Evolutionary conservation across 2,113 vertebrate species (phyloP).

Genomic region (Reinhardtius hippoglossoides): DNA sequence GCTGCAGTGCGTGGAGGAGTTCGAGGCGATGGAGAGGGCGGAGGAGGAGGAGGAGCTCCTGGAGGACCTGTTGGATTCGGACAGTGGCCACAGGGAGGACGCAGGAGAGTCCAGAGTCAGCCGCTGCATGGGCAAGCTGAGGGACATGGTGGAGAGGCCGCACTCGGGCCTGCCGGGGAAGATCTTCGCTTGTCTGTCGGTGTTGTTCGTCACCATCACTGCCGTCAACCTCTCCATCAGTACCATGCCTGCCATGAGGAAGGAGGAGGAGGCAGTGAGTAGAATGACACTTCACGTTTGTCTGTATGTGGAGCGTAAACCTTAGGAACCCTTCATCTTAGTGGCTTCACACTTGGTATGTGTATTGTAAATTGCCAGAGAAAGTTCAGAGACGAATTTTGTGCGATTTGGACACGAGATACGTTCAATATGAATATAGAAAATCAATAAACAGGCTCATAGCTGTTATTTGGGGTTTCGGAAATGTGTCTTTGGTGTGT

Average conservation of each 20-base stretch:
- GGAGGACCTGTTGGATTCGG: conserved; percentile 81
- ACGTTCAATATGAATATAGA: too few relatives aligned
- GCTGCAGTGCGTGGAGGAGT: conserved; percentile 94
- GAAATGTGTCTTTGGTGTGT: too few relatives aligned
- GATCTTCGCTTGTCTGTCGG: conserved; percentile 97
- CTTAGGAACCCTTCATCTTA: too few relatives aligned
- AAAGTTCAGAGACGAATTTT: too few relatives aligned
- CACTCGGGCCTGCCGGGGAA: conserved; percentile 97
- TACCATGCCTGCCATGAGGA: conserved; percentile 96
- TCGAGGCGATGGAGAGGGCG: conserved; percentile 89
- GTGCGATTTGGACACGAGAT: too few relatives aligned
- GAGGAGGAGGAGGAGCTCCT: conserved; percentile 86
- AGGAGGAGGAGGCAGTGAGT: conserved; percentile 95
- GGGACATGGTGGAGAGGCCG: conserved; percentile 98
- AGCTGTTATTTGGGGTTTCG: too few relatives aligned
- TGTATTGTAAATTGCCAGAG: too few relatives aligned
- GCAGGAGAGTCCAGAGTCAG: conserved; percentile 81
- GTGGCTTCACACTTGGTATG: too few relatives aligned
- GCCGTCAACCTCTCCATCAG: conserved; percentile 97
- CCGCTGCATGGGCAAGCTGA: conserved; percentile 90
- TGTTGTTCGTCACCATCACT: conserved; percentile 97
- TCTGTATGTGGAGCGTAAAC: too few relatives aligned
- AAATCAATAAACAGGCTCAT: too few relatives aligned
- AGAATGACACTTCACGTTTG: background rate
- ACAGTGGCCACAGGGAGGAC: conserved; percentile 74